Evolutionary conservation across 2,113 vertebrate genomes (phyloP), one percentile per base, ranked within the genome.

Genomic region (Conger conger): DNA sequence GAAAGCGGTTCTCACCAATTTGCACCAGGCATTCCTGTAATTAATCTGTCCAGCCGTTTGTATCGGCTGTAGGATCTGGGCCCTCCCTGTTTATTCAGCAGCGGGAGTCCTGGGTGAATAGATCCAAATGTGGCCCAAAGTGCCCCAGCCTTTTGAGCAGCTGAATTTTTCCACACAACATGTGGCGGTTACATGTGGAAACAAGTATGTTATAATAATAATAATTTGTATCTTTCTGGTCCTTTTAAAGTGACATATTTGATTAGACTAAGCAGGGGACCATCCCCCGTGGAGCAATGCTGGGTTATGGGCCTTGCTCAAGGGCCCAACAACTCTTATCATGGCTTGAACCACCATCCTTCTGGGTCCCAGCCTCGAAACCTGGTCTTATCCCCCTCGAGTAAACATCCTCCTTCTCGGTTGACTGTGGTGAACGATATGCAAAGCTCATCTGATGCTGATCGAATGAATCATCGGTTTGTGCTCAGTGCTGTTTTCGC

Each of bases 1-100:
- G 77, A 79, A 38, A 79, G 8, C 23, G 16, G 35, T 79, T 79
- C 77, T 79, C 38, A 79, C 36, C 77, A 79, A 27, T 79, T 50
- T 27, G 79, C 38, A 80, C 37, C 11, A 45, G 79, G 18, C 79
- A 30, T 42, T 80, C 38, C 13, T 80, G 38, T 80, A 42, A 45
- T 42, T 45, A 45, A 23, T 23, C 42, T n/a, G 42, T 80, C 38
- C 27, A 45, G 27, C 27, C 9, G 15, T 80, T 42, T 80, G 38
- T n/a, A 81, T 81, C 80, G 57, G 80, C 80, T 17, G 80, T 50
- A 53, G 50, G 45, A 81, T 54, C 42, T 54, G 50, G 80, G 30
- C 57, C 57, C 80, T 54, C 80, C 80, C 80, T 81, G 42, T 81
- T 50, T 54, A 5, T 53, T 54, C 45, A 50, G 45, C 79, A 80